Percentiles rank a stretch among this genome's conserved stretches.
phyloP scores from a whole-genome alignment of 2,113 vertebrate species.

The Agelaius tricolor region DNA sequence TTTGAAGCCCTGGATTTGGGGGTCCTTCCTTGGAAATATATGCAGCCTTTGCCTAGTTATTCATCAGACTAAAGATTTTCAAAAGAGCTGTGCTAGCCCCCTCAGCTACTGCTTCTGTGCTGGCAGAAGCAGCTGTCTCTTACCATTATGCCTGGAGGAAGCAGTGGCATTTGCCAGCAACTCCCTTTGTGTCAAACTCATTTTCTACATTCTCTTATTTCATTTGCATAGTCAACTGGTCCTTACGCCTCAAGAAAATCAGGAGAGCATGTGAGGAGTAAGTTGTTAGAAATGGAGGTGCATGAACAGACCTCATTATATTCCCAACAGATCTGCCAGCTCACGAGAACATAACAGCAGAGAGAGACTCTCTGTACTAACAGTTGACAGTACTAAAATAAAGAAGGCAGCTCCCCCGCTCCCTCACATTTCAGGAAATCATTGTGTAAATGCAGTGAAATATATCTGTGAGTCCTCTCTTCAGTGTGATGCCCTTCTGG shows the following conservation, averaged over 20 bases:
- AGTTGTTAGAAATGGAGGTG: slow-evolving; percentile 63
- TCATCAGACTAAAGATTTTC: slow-evolving; percentile 51
- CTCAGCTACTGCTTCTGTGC: slow-evolving; percentile 50
- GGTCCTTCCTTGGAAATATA: background rate
- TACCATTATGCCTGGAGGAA: slow-evolving; percentile 73
- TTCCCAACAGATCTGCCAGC: slow-evolving; percentile 64
- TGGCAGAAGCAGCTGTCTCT: slow-evolving; percentile 72
- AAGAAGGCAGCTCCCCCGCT: background rate
- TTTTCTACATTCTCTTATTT: slow-evolving; percentile 64
- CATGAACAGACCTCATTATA: slow-evolving; percentile 58
- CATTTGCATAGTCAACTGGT: slow-evolving; percentile 74
- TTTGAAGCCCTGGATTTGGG: background rate
- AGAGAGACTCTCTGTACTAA: slow-evolving; percentile 18
- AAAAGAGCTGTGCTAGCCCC: slow-evolving; percentile 27
- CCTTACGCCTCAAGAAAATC: slow-evolving; percentile 67
- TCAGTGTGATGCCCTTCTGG: background rate
- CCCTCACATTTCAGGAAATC: background rate
- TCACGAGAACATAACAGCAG: slow-evolving; percentile 51
- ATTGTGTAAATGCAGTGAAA: background rate
- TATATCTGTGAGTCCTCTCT: background rate
- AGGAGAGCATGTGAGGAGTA: slow-evolving; percentile 64
- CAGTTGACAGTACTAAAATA: slow-evolving; percentile 45
- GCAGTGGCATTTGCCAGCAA: slow-evolving; percentile 67
- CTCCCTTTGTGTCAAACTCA: slow-evolving; percentile 70
- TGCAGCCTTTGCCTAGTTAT: slow-evolving; percentile 7